Conservation (phyloP, 2,113 vertebrate genomes). For the Rhipidura dahli region DNA sequence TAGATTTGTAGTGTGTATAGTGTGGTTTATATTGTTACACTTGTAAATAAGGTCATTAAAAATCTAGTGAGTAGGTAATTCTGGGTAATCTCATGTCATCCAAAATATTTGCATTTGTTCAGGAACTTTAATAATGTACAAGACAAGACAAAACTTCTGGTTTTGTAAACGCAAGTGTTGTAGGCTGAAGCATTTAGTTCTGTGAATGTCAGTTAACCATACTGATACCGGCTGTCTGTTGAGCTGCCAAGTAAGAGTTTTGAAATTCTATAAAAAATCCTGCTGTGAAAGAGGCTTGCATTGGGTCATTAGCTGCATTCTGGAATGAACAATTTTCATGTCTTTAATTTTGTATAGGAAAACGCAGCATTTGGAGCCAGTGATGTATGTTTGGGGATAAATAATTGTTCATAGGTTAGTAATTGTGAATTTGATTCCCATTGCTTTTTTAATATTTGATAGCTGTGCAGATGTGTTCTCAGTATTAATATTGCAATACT, state of each 20-base stretch:
- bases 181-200: neutral
- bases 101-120: neutral
- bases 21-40: neutral
- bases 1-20: neutral
- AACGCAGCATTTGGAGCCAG: neutral
- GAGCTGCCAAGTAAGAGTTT: neutral
- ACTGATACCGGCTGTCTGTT: neutral
- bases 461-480: neutral
- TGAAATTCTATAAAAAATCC: neutral
- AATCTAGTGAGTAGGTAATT: neutral
- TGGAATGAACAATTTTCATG: neutral
- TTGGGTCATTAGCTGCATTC: neutral
- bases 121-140: neutral
- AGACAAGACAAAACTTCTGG: neutral
- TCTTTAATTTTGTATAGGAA: neutral
- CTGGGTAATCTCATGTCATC: neutral
- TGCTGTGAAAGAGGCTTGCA: neutral
- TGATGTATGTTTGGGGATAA: neutral
- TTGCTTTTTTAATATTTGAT: neutral
- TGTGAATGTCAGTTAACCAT: neutral
- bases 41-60: neutral
- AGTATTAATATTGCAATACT: neutral
- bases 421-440: neutral
- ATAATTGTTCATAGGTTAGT: neutral
- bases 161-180: neutral